Evolutionary conservation across 2,113 vertebrate genomes (phyloP), one percentile per base, ranked within the genome.

Genomic region (Bos javanicus): DNA sequence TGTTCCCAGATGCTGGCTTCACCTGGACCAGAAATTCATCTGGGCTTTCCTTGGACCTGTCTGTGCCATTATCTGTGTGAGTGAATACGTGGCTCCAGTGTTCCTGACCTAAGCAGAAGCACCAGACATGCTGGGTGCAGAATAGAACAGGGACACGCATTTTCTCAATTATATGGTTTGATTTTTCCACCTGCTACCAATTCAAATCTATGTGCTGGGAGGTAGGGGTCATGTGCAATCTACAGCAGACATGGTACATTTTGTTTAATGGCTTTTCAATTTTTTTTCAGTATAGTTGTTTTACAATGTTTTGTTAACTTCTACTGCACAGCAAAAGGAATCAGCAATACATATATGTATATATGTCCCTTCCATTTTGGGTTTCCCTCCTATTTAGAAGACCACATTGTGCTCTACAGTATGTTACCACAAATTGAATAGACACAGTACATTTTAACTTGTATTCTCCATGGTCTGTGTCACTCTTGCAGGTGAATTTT

Each of bases 41-140:
- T 99, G 99, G 99, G 98, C 98, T 86, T 98, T 99, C 87, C 98
- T 99, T 5, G 99, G 99, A 2, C 99, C 99, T 0, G 95, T 99
- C 78, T 97, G 98, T 83, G 33, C 33, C 64, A 85, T 99, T 60
- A 94, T 99, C 92, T 97, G 39, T 67, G 99, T 99, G 97, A 98
- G 99, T 98, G 97, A 98, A 98, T 97, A 76, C 13, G 21, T 59
- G n/a, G 10, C 54, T n/a, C 64, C 19, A 17, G 9, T 9, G 26
- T 48, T 91, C 54, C 52, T 60, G 11, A 86, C 14, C 2, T 0
- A 82, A 81, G 19, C 48, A 46, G 30, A 12, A 43, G 76, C 23
- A 17, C 23, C 28, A 54, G 36, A 80, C 19, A 16, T 17, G 23
- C 71, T 76, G 2, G 54, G 33, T n/a, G 6, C 21, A 33, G 76